A percentile compares a stretch with the other conserved stretches of the same genome.
Evolutionary conservation across 2,797 vertebrate genomes (phyloP).

Genomic region (Antennarius maculatus): DNA sequence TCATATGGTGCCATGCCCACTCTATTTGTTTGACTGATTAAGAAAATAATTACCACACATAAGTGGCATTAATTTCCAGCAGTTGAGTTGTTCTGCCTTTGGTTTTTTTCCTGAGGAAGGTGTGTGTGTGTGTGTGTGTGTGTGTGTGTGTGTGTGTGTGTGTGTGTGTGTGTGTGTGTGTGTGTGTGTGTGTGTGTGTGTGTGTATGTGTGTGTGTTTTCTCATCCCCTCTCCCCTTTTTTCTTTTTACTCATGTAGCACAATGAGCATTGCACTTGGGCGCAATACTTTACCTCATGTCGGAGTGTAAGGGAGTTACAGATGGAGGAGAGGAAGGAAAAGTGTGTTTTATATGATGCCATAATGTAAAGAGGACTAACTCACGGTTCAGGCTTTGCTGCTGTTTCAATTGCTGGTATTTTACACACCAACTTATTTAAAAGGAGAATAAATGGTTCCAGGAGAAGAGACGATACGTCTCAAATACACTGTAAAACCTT

Average conservation of each 20-base stretch:
- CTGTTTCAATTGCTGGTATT: constrained; percentile 86
- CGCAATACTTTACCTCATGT: constrained; percentile 97
- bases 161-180: constrained; percentile 44
- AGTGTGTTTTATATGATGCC: constrained; percentile 63
- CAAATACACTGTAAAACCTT: constrained; percentile 41
- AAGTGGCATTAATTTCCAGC: constrained; percentile 67
- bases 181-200: constrained; percentile 39
- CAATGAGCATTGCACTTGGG: constrained; percentile 94
- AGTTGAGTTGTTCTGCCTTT: constrained; percentile 22
- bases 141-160: constrained; percentile 51
- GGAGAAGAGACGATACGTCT: constrained; percentile 35
- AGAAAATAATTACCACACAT: constrained; percentile 56
- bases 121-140: constrained; percentile 31
- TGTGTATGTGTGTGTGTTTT: constrained; percentile 59
- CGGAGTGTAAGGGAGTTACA: constrained; percentile 73
- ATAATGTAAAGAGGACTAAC: constrained; percentile 75
- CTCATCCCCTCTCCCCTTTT: constrained; percentile 39
- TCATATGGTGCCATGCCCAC: constrained; percentile 64
- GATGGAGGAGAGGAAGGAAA: constrained; percentile 24
- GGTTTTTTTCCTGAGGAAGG: not conserved
- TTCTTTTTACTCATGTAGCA: constrained; percentile 89
- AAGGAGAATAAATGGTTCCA: constrained; percentile 63
- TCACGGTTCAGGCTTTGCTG: constrained; percentile 88
- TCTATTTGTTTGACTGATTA: constrained; percentile 29
- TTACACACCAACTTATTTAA: constrained; percentile 58